These are phyloP conservation scores for Hydrozoanthus tunicans DNA, from an alignment of 64 coral and sea anemone genomes.

Conservation along the genomic window DNA sequence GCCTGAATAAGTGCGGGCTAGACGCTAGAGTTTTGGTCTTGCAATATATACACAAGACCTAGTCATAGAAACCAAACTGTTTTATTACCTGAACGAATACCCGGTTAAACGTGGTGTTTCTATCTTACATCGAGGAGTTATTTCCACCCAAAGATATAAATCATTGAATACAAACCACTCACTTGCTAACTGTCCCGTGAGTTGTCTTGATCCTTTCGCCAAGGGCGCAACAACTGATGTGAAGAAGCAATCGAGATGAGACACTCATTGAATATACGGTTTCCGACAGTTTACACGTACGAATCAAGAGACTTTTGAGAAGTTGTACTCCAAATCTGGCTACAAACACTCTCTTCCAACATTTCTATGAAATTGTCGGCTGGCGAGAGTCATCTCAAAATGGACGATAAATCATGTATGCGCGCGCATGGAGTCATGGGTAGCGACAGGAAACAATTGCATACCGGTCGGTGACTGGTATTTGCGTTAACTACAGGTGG, in stretches of 20 bases:
- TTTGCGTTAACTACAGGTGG: constrained; percentile 27
- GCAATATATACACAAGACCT: no score
- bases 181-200: constrained; percentile 3
- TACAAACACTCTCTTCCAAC: not conserved
- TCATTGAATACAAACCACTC: constrained; percentile 8
- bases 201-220: not conserved
- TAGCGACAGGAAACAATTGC: not conserved
- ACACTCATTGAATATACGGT: not conserved
- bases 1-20: no score
- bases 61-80: no score
- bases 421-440: constrained; percentile 20
- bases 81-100: not conserved
- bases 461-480: constrained; percentile 29
- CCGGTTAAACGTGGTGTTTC: not conserved
- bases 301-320: not conserved
- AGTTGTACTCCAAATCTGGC: not conserved
- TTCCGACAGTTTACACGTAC: not conserved
- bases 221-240: not conserved
- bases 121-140: not conserved
- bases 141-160: not conserved
- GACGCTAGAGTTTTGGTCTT: no score
- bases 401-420: constrained; percentile 59
- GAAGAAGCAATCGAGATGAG: not conserved
- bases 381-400: constrained; percentile 27
- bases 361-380: constrained; percentile 1